A percentile compares a stretch with the other conserved stretches of the same genome.
These are phyloP conservation scores for Pteropus rufus DNA, from an alignment of 2,797 vertebrate species.

Conservation along the genomic window DNA sequence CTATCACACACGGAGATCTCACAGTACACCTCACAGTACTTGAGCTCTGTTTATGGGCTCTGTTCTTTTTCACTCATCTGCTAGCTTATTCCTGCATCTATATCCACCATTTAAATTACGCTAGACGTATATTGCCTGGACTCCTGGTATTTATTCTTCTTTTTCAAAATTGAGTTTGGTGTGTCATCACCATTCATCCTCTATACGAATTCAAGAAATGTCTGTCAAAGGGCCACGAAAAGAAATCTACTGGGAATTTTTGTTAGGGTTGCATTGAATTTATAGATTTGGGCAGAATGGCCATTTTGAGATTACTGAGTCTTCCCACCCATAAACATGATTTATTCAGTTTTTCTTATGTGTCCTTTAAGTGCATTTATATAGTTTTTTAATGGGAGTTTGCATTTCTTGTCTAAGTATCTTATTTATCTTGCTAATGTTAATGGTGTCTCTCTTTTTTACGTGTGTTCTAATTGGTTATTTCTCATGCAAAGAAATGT, in stretches of 20 bases:
- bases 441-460: not conserved
- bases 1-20: not conserved
- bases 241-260: not conserved
- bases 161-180: not conserved
- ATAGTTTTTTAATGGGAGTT: not conserved
- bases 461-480: not conserved
- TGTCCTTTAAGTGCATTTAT: not conserved
- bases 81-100: not conserved
- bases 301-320: not conserved
- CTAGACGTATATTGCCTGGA: not conserved
- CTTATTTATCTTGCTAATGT: not conserved
- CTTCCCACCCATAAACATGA: not conserved
- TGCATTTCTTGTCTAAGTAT: not conserved
- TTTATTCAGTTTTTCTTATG: not conserved
- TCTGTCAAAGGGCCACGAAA: not conserved
- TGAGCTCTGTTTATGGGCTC: not conserved
- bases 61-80: not conserved
- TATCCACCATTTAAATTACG: not conserved
- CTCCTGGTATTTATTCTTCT: not conserved
- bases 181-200: not conserved
- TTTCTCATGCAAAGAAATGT: not conserved
- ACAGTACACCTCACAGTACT: not conserved
- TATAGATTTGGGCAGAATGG: not conserved
- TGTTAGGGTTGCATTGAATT: not conserved
- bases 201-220: not conserved